Base-by-base conservation (phyloP, 2,113 vertebrate genomes). In the Cacatua alba region DNA sequence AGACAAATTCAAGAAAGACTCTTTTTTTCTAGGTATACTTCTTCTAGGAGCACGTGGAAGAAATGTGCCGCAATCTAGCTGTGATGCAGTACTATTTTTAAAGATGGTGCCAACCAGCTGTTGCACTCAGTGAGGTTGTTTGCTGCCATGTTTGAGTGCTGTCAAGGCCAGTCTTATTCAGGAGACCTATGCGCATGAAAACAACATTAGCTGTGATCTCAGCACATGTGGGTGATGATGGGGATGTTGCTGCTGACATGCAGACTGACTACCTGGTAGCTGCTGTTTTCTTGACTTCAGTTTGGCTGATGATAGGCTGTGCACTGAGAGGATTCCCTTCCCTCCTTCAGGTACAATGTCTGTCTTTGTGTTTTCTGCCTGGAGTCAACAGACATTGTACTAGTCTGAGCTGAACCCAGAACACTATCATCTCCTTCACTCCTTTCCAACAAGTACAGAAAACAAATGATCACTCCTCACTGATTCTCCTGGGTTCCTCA, bases 1-100 rank as follows among this genome's bases (percentile, higher is more conserved):
- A 79, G 25, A 33, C 10, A 5, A 62, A 48, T 46, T 57, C 17
- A 48, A 20, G 19, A 79, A 62, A 21, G 1, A 37, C 4, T n/a
- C 6, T n/a, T n/a, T 70, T 82, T 57, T 64, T 23, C 33, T 68
- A 57, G 35, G 9, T 25, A 15, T 29, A 28, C 17, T 74, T 46
- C 48, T 65, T 41, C 37, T 37, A 57, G 55, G 6, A 62, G 9
- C 3, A 0, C 0, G 0, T 49, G 29, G 26, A 74, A 78, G 23
- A 75, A 70, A 37, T 18, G 6, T 71, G 16, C 20, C 59, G 26
- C 24, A 83, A 20, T 25, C 17, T 39, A 80, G 33, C 15, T 86
- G 24, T 59, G 43, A 68, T 57, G 31, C 17, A 31, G 41, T 35
- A 26, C 4, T 0, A 0, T 71, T 86, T 83, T 62, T 72, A 53